Conservation (phyloP, 2,797 vertebrate genomes). For the Sebastes itinus region DNA sequence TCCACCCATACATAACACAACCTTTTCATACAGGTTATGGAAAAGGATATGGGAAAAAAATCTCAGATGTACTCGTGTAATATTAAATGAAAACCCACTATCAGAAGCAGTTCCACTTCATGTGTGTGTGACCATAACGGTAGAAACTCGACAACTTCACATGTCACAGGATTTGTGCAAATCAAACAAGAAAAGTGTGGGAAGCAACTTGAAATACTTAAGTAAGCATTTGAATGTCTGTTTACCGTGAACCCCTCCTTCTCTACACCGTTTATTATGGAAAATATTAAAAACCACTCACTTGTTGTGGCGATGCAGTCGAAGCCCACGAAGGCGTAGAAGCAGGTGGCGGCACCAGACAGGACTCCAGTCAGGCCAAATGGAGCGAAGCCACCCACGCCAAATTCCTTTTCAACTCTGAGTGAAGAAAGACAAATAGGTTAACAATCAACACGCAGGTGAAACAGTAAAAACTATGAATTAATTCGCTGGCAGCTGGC, state of each 20-base stretch:
- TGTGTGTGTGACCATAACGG: not conserved
- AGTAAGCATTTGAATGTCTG: not conserved
- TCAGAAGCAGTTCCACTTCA: not conserved
- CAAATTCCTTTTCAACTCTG: constrained; percentile 73
- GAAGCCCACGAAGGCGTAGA: constrained; percentile 97
- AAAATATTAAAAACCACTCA: constrained; percentile 60
- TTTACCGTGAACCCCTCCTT: not conserved
- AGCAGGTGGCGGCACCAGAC: constrained; percentile 94
- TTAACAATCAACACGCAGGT: not conserved
- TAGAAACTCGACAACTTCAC: not conserved
- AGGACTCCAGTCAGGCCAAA: constrained; percentile 90
- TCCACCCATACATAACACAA: not conserved
- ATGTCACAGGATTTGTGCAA: not conserved
- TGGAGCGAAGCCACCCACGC: constrained; percentile 89
- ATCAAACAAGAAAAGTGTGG: not conserved
- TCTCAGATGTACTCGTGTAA: not conserved
- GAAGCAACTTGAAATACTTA: not conserved
- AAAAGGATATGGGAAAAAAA: not conserved
- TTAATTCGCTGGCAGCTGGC: not conserved
- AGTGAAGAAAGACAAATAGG: not conserved
- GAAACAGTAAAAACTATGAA: not conserved
- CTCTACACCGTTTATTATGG: not conserved
- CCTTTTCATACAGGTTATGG: not conserved
- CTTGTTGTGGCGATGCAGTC: constrained; percentile 98
- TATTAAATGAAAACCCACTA: not conserved